These are phyloP conservation scores for Hypercompe scribonia DNA, from an alignment of 2,888 invertebrate genomes.

Conservation along the genomic window DNA sequence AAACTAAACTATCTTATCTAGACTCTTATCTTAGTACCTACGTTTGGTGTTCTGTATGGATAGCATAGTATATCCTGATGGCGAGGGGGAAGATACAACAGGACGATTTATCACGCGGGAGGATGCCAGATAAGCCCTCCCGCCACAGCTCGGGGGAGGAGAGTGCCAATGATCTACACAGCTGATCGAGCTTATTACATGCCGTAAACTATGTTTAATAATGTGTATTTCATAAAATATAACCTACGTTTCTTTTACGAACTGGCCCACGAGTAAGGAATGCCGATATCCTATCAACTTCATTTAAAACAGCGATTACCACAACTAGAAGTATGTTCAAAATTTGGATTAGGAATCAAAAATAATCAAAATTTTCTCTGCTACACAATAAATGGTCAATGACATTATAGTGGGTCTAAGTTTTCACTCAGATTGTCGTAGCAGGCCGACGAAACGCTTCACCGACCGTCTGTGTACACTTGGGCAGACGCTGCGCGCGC, in stretches of 20 bases:
- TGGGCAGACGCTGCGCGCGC: constrained; percentile 82
- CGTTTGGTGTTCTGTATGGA: constrained; percentile 34
- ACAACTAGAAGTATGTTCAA: not conserved
- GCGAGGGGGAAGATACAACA: constrained; percentile 70
- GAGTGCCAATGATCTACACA: constrained; percentile 55
- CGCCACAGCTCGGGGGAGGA: constrained; percentile 46
- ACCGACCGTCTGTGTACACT: constrained; percentile 81
- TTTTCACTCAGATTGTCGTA: constrained; percentile 76
- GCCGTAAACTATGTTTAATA: constrained; percentile 52
- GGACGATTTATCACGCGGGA: constrained; percentile 77
- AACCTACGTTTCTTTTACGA: constrained; percentile 40
- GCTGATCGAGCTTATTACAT: constrained; percentile 64
- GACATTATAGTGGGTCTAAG: constrained; percentile 74
- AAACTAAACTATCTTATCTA: constrained; percentile 10
- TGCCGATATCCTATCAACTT: not conserved
- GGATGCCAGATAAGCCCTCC: constrained; percentile 72
- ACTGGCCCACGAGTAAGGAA: constrained; percentile 20
- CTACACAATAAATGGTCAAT: constrained; percentile 63
- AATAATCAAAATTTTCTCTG: constrained; percentile 17
- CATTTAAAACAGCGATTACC: not conserved
- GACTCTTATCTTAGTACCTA: not conserved
- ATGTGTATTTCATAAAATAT: constrained; percentile 37
- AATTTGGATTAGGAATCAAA: constrained; percentile 7
- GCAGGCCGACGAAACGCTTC: constrained; percentile 75
- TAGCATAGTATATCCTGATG: constrained; percentile 60